phyloP scores from a whole-genome alignment of 2,888 invertebrate species.

The Tetragonisca angustula region DNA sequence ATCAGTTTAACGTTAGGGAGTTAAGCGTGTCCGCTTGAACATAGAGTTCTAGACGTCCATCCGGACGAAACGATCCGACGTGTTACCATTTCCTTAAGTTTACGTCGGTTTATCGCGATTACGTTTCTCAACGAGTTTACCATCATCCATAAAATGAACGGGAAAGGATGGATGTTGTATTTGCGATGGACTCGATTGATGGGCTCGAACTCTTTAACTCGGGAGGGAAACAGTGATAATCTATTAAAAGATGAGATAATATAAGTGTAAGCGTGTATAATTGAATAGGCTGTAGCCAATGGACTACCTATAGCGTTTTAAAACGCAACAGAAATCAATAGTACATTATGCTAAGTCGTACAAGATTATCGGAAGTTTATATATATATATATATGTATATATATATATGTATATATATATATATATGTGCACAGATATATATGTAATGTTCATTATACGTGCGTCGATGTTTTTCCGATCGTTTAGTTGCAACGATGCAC shows the following conservation, averaged over 20 bases:
- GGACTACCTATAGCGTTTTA: constrained; percentile 40
- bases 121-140: constrained; percentile 48
- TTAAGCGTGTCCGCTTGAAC: constrained; percentile 11
- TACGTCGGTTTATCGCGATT: constrained; percentile 39
- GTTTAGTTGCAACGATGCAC: constrained; percentile 45
- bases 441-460: constrained; percentile 40
- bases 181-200: constrained; percentile 47
- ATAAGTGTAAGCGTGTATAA: constrained; percentile 44
- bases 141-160: constrained; percentile 22
- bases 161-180: background rate
- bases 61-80: constrained; percentile 21
- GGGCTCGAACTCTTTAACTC: constrained; percentile 36
- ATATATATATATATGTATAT: constrained; percentile 22
- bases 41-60: constrained; percentile 18
- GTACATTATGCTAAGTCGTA: constrained; percentile 52
- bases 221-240: constrained; percentile 51
- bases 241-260: constrained; percentile 40
- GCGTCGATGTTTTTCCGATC: constrained; percentile 58
- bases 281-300: constrained; percentile 36
- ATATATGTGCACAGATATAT: constrained; percentile 23
- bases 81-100: constrained; percentile 52
- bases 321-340: constrained; percentile 52
- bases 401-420: constrained; percentile 16
- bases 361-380: constrained; percentile 53
- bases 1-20: constrained; percentile 22